Evolutionary conservation across 2,888 invertebrate species (phyloP), one percentile per base, ranked within the genome.

Genomic region (Andricus curvator): DNA sequence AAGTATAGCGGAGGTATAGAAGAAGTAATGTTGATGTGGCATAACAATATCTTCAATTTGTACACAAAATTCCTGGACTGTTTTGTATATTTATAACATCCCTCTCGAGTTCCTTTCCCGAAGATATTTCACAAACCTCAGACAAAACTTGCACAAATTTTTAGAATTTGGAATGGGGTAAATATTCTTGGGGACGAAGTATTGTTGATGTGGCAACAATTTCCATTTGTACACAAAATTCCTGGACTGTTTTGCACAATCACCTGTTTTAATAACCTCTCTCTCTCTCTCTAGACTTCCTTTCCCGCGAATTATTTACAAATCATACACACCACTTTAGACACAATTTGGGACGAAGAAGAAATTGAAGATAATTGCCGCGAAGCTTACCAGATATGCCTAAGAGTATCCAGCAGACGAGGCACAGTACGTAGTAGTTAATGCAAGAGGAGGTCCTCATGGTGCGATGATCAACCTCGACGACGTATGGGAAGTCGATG

Each of bases 371-470:
- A 60, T 11, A 60, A 60, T 60, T 60, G 44, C 9, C 29, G 22
- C 1, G 29, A 64, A 64, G 86, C 92, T 92, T 90, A 92, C 92
- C 92, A 88, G 91, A 92, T 87, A 92, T 91, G 85, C 92, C 92
- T 81, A 92, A 89, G 79, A 92, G 90, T 82, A 92, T 89, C 92
- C 92, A 92, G 88, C 91, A 92, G 85, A 92, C 91, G 90, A 92
- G 91, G 90, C 92, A 92, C 88, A 92, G 91, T 87, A 92, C 90
- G 90, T 92, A 92, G 86, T 92, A 92, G 88, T 92, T 91, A 86
- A 92, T 90, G 89, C 91, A 92, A 85, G 91, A 91, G 89, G 91
- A 89, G 87, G 92, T 91, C 90, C 91, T 92, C 92, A 92, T 92
- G 91, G 88, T 91, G 74, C 60, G 33, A 56, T 33, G 56, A 29